phyloP scores from a whole-genome alignment of 2,113 vertebrate species.

The Dromiciops gliroides region DNA sequence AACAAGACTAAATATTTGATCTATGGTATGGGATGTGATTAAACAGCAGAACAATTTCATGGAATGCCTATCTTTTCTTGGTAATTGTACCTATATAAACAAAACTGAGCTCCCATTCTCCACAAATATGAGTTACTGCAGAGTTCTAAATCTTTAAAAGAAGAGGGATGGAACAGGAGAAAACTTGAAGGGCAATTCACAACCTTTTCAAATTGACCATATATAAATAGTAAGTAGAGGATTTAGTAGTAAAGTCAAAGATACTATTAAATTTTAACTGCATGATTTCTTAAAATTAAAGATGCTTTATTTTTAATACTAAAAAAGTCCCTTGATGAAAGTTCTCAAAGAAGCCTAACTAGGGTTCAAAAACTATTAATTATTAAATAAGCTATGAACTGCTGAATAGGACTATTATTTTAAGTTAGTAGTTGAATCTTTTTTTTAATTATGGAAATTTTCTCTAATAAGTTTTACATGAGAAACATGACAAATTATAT shows the following conservation, averaged over 20 bases:
- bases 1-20: not conserved
- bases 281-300: not conserved
- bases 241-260: not conserved
- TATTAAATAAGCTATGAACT: not conserved
- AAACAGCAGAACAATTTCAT: fast-evolving
- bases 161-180: not conserved
- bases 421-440: fast-evolving
- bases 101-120: fast-evolving
- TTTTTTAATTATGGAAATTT: too few species aligned
- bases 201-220: not conserved
- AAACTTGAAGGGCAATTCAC: not conserved
- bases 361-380: not conserved
- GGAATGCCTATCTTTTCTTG: not conserved
- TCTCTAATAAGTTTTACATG: not conserved
- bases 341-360: not conserved
- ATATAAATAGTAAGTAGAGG: not conserved
- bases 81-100: fast-evolving
- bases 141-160: not conserved
- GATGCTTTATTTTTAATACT: not conserved
- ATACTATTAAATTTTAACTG: not conserved
- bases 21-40: fast-evolving
- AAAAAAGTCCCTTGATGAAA: not conserved
- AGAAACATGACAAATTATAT: fast-evolving
- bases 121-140: fast-evolving
- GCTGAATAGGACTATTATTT: not conserved